phyloP scores from a whole-genome alignment of 2,888 invertebrate genomes.

The Thelaira solivaga region DNA sequence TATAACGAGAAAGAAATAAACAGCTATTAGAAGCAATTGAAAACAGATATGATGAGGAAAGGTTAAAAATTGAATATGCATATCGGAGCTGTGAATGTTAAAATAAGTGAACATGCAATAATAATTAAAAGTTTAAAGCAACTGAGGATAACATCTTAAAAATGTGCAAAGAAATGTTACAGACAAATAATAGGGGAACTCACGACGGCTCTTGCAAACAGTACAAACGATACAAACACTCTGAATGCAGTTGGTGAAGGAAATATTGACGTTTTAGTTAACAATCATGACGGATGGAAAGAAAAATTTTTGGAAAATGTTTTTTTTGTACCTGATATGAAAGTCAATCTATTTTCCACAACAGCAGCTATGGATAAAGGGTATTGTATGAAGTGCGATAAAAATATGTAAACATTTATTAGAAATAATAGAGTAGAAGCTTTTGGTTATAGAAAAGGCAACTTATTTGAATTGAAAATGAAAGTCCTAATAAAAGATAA shows the following conservation, averaged over 20 bases:
- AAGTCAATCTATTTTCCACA: slow-evolving; percentile 34
- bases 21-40: too few relatives aligned
- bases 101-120: too few relatives aligned
- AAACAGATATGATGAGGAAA: too few relatives aligned
- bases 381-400: slow-evolving; percentile 4
- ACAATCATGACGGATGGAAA: background rate
- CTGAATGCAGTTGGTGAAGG: background rate
- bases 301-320: slow-evolving; percentile 18
- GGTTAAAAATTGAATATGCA: too few relatives aligned
- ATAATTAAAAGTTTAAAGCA: too few relatives aligned
- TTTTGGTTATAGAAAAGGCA: background rate
- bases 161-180: too few relatives aligned
- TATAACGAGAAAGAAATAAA: too few relatives aligned
- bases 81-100: too few relatives aligned
- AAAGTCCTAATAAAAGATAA: background rate
- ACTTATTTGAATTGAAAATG: background rate
- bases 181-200: too few relatives aligned
- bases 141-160: too few relatives aligned
- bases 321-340: slow-evolving; percentile 25
- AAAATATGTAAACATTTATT: background rate
- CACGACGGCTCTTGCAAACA: too few relatives aligned
- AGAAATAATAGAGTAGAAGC: background rate
- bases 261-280: background rate
- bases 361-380: slow-evolving; percentile 25
- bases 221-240: too few relatives aligned